Base-by-base conservation (phyloP, 1,140 invertebrate genomes). In the Atta cephalotes region DNA sequence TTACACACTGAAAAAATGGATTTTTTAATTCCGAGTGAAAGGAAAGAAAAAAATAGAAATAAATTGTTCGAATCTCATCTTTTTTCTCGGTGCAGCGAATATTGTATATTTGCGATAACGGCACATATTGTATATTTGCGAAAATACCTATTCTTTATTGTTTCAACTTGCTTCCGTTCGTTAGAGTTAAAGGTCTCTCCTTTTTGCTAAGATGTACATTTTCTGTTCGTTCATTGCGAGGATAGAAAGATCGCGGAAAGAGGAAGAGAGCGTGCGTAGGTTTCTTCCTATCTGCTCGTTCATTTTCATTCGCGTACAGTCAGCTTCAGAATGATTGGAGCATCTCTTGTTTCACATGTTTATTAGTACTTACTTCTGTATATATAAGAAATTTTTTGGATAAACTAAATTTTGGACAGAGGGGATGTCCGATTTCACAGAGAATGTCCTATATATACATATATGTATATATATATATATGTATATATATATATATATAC, bases 241-340 rank as follows among this genome's bases (percentile, higher is more conserved):
- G 21, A 45, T 71, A 45, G 21, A 9, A 51, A 60, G 60, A 81
- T 81, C 31, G 21, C 31, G 35, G 66, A 58, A 39, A 81, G 65
- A 81, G 21, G 51, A 81, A 81, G 28, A 62, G 65, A 81, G 35
- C 14, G 35, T 56, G 76, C 21, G 66, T 58, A 71, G 31, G 31
- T 60, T 70, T 81, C 35, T 71, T 71, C 31, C 53, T 60, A 71
- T 58, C 49, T 18, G 49, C 49, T 53, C 51, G 31, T 39, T 71
- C 51, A 71, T 31, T 71, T 81, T 81, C 66, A 35, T 71, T 71
- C 51, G 51, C 31, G n/a, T 49, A 63, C 21, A 78, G 76, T 79
- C 58, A 45, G 21, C 21, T 35, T 65, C 60, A 35, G 28, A 66
- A 79, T 51, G 45, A 49, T 63, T 14, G 39, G 1, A 28, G 25